Conservation (phyloP, 2,797 vertebrate species). For the Pelobates cultripes region DNA sequence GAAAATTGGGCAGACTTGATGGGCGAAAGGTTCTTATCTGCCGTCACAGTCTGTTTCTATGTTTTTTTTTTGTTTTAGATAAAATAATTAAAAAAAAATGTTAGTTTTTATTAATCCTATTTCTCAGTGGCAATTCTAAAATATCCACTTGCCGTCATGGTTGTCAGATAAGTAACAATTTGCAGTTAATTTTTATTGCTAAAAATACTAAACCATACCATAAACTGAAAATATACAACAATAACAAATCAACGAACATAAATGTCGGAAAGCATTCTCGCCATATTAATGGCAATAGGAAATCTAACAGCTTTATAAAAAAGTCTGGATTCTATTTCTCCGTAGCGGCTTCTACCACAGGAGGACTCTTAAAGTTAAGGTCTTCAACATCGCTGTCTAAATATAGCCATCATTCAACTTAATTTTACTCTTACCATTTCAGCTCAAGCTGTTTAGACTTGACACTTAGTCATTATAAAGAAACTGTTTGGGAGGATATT, state of each 20-base stretch:
- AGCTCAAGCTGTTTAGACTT: slow-evolving; percentile 57
- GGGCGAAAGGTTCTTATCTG: no score
- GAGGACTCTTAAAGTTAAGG: neutral
- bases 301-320: neutral
- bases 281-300: neutral
- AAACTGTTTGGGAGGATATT: slow-evolving; percentile 58
- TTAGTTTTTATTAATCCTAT: no score
- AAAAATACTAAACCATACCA: no score
- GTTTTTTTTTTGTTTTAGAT: no score
- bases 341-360: neutral
- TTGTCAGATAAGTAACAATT: no score
- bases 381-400: slow-evolving; percentile 3
- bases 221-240: no score
- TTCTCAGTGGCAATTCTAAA: no score
- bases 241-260: neutral
- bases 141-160: no score
- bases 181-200: no score
- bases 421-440: slow-evolving; percentile 56
- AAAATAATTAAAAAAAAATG: no score
- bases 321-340: neutral
- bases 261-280: neutral
- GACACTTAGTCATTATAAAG: slow-evolving; percentile 60
- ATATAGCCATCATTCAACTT: slow-evolving; percentile 27
- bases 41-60: no score
- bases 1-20: no score